A percentile compares a stretch with the other conserved stretches of the same genome.
These are phyloP conservation scores for Tachysurus fulvidraco DNA, from an alignment of 2,113 vertebrate species.

Conservation along the genomic window DNA sequence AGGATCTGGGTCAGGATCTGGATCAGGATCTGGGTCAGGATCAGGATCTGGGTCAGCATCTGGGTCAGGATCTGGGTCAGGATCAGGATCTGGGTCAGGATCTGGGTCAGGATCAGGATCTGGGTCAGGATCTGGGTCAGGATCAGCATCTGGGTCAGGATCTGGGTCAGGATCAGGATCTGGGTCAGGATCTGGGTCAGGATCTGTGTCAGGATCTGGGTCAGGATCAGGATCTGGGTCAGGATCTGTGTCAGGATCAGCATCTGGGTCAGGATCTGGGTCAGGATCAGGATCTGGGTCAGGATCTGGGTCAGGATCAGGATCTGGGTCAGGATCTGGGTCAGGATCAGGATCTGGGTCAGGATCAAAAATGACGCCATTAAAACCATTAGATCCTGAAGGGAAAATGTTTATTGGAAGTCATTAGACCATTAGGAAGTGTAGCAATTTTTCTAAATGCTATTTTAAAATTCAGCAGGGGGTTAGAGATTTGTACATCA, in stretches of 20 bases:
- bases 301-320: neutral
- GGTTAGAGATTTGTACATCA: neutral
- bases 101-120: neutral
- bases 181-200: neutral
- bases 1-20: neutral
- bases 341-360: too few relatives aligned
- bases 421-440: conserved; percentile 13
- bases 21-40: neutral
- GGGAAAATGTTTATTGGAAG: conserved; percentile 6
- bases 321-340: neutral
- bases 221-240: neutral
- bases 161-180: neutral
- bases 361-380: neutral
- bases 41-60: too few relatives aligned
- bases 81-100: neutral
- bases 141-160: neutral
- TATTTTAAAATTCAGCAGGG: neutral
- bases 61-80: neutral
- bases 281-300: neutral
- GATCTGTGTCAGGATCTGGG: neutral
- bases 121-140: neutral
- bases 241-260: neutral
- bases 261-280: neutral
- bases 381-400: neutral
- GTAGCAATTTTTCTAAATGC: conserved; percentile 5